These are phyloP conservation scores for Euglossa dilemma DNA, from an alignment of 1,140 invertebrate species.

Conservation along the genomic window DNA sequence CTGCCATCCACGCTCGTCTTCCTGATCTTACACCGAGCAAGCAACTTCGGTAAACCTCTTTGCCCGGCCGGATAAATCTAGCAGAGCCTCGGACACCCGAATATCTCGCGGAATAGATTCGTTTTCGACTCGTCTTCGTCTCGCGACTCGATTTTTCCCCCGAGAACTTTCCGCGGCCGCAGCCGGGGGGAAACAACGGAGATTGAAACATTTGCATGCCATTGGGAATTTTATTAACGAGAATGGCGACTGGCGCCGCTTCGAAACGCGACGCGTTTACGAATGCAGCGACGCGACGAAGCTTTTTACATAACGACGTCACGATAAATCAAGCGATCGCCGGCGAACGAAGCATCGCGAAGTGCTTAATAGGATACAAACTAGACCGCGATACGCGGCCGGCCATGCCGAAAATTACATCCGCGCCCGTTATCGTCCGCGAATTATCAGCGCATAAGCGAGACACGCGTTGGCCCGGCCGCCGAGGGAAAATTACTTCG, in stretches of 20 bases:
- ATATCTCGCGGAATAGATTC: background rate
- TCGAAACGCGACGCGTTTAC: background rate
- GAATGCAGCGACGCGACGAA: background rate
- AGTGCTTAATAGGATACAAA: slow-evolving; percentile 29
- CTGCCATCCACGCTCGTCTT: background rate
- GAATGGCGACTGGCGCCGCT: background rate
- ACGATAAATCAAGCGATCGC: slow-evolving; percentile 7
- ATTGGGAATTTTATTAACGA: background rate
- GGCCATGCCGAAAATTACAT: slow-evolving; percentile 44
- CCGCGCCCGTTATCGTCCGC: slow-evolving; percentile 4
- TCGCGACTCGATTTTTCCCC: too few relatives aligned
- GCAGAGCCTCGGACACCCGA: background rate
- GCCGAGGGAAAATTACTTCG: slow-evolving; percentile 34
- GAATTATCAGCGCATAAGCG: slow-evolving; percentile 24
- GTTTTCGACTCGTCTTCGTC: background rate
- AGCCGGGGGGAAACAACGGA: background rate
- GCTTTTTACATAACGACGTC: slow-evolving; percentile 31
- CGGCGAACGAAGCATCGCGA: slow-evolving; percentile 16
- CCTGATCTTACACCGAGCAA: slow-evolving; percentile 42
- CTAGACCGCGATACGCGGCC: slow-evolving; percentile 19
- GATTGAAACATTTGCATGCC: background rate
- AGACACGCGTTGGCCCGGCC: background rate
- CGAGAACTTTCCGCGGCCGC: too few relatives aligned
- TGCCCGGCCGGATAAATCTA: slow-evolving; percentile 16
- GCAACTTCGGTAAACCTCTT: slow-evolving; percentile 47